Evolutionary conservation across 2,797 vertebrate species (phyloP), one percentile per base, ranked within the genome.

Genomic region (Myotis planiceps): DNA sequence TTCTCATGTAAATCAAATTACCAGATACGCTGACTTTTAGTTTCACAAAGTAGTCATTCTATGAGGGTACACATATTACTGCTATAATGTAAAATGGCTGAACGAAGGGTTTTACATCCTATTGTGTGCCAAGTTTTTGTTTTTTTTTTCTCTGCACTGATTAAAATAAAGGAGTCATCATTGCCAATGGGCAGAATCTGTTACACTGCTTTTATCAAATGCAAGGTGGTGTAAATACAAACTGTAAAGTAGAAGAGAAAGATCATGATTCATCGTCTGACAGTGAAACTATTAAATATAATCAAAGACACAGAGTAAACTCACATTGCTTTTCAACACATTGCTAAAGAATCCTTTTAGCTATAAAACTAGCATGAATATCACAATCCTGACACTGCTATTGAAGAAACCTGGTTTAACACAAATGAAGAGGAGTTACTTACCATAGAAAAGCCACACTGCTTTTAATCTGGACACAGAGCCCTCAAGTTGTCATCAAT

Each of bases 381-480:
- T 71, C 95, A 82, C 90, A 80, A 65, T 97, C 93, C 96, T 92
- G 63, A 96, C 92, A 96, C 25, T 0, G 12, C 12, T 75, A 12
- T 63, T 96, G 3, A 74, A 90, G 76, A 97, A 95, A 83, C 68
- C 95, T 91, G 66, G 66, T 95, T 95, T 91, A 97, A 94, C 60
- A 29, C 86, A 84, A 88, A 69, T 9, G 88, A 34, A 97, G 96
- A 68, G 34, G 49, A 90, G 79, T 95, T 97, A 98, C 98, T 98
- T 98, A 98, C 98, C 97, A 78, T 32, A 96, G 80, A 93, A 93
- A 96, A 97, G 82, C 81, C 95, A 92, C 55, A 93, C 90, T 75
- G 55, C 96, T 76, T 94, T 82, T 96, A 97, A 85, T 96, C 45
- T 37, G 42, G 97, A 80, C 65, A 88, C 96, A 68, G 27, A 23